Evolutionary conservation across 2,888 invertebrate species (phyloP).

Genomic region (Cantharis nigra): DNA sequence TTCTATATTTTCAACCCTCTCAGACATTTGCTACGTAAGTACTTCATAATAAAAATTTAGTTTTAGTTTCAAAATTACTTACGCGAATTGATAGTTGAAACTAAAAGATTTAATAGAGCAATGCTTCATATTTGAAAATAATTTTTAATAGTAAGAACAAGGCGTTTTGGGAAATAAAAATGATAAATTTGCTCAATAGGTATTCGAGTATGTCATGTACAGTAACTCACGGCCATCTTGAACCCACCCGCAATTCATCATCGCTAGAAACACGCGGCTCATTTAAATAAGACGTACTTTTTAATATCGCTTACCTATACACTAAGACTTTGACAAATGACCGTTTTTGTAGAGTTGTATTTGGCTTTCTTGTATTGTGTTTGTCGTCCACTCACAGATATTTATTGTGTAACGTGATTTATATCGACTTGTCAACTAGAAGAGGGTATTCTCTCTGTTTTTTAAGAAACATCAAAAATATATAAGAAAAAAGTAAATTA

Average conservation of each 20-base stretch:
- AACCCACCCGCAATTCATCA: slow-evolving; percentile 42
- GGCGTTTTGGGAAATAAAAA: neutral
- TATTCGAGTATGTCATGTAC: slow-evolving; percentile 29
- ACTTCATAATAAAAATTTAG: too few relatives aligned
- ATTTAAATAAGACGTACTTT: slow-evolving; percentile 47
- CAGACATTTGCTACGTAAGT: too few relatives aligned
- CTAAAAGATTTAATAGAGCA: neutral
- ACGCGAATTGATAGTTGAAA: neutral
- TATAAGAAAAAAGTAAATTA: slow-evolving; percentile 43
- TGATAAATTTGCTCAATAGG: slow-evolving; percentile 8
- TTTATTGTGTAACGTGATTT: slow-evolving; percentile 48
- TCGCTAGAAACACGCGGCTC: slow-evolving; percentile 35
- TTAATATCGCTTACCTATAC: slow-evolving; percentile 42
- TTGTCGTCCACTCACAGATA: slow-evolving; percentile 50
- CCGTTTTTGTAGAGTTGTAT: slow-evolving; percentile 35
- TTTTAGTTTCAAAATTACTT: too few relatives aligned
- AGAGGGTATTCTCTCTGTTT: slow-evolving; percentile 33
- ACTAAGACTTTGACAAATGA: slow-evolving; percentile 43
- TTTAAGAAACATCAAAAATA: slow-evolving; percentile 41
- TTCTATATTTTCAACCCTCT: too few relatives aligned
- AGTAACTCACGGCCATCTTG: slow-evolving; percentile 41
- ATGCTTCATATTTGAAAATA: neutral
- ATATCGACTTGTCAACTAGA: slow-evolving; percentile 41
- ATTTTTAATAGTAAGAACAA: neutral
- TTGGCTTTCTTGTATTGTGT: slow-evolving; percentile 45